These are phyloP conservation scores for Paracentrotus lividus DNA, from an alignment of 53 echinoderm and acorn worm genomes.

Conservation along the genomic window DNA sequence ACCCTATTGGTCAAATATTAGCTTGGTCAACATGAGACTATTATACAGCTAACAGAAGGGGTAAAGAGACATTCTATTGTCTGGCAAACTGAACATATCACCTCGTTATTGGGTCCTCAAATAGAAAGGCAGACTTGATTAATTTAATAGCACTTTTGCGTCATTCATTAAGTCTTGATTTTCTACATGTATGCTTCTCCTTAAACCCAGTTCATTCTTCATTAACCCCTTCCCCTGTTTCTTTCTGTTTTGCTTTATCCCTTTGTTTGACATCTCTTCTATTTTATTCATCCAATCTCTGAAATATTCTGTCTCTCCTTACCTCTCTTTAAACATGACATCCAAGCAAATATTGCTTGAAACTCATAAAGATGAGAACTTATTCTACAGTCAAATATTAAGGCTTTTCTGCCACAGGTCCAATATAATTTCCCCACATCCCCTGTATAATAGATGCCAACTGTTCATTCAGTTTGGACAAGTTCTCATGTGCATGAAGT, in stretches of 20 bases:
- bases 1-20: conserved; percentile 64
- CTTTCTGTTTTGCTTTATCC: not conserved
- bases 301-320: not conserved
- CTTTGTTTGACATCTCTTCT: not conserved
- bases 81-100: conserved; percentile 51
- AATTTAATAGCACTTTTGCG: conserved; percentile 55
- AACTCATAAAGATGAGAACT: no score
- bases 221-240: not conserved
- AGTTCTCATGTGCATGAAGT: no score
- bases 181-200: conserved; percentile 21
- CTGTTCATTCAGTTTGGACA: no score
- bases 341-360: not conserved
- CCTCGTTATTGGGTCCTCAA: conserved; percentile 45
- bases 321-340: not conserved
- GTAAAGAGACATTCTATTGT: conserved; percentile 47
- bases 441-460: not conserved
- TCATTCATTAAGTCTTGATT: conserved; percentile 44
- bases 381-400: no score
- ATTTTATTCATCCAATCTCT: not conserved
- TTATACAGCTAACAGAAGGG: conserved; percentile 50
- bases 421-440: no score
- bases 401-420: not conserved
- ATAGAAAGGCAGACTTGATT: conserved; percentile 24
- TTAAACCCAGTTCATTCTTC: not conserved
- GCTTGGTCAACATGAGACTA: conserved; percentile 50